Evolutionary conservation across 1,140 invertebrate species (phyloP).

Genomic region (Sweltsa coloradensis): DNA sequence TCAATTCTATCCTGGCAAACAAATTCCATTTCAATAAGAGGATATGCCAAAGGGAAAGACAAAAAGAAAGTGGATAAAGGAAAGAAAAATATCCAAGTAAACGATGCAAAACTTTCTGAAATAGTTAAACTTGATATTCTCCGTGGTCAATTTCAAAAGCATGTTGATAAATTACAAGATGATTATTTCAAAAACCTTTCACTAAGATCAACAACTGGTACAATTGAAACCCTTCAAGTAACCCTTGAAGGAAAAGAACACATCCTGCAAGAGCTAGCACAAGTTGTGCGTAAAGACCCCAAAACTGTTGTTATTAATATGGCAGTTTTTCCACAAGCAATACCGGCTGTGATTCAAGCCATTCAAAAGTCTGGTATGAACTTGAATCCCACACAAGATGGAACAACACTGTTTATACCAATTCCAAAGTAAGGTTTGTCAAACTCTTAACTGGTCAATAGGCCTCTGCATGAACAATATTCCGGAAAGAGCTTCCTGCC

Average conservation of each 20-base stretch:
- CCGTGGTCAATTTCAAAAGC: constrained; percentile 47
- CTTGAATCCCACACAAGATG: constrained; percentile 89
- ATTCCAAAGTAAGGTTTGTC: constrained; percentile 64
- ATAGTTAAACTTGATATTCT: constrained; percentile 56
- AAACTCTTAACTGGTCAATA: constrained; percentile 3
- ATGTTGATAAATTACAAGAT: constrained; percentile 57
- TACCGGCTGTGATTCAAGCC: constrained; percentile 60
- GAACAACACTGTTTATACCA: constrained; percentile 74
- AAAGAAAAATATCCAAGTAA: constrained; percentile 51
- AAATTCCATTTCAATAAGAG: too few species aligned
- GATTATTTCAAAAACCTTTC: constrained; percentile 68
- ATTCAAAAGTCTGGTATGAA: constrained; percentile 75
- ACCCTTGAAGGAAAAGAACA: constrained; percentile 71
- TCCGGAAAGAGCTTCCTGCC: constrained; percentile 1
- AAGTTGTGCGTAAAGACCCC: constrained; percentile 74
- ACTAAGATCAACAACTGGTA: constrained; percentile 50
- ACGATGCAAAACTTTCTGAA: constrained; percentile 51
- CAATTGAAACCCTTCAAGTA: constrained; percentile 63
- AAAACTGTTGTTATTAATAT: constrained; percentile 77
- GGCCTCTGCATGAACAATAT: constrained; percentile 2
- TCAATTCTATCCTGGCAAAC: too few species aligned
- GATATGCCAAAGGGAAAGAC: too few species aligned
- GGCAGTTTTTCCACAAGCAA: constrained; percentile 68
- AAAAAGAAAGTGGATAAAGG: too few species aligned
- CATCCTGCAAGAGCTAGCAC: constrained; percentile 76